A percentile compares a stretch with the other conserved stretches of the same genome.
phyloP scores from a whole-genome alignment of 1,140 invertebrate genomes.

The Aphidius ervi region DNA sequence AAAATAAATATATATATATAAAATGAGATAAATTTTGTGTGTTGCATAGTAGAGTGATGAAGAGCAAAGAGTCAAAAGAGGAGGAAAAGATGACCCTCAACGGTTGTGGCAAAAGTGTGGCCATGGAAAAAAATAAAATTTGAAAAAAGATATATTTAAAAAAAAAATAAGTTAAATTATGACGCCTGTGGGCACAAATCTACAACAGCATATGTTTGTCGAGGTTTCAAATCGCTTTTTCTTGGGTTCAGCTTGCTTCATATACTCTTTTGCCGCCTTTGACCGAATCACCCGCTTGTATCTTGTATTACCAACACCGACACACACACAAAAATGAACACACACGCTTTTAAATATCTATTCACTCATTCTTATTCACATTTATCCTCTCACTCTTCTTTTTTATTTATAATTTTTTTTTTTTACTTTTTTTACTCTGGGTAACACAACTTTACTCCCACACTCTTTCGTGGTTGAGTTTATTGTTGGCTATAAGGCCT shows the following conservation, averaged over 20 bases:
- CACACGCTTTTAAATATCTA: neutral
- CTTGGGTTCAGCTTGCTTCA: neutral
- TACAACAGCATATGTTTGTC: conserved; percentile 22
- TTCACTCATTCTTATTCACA: neutral
- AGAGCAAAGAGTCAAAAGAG: neutral
- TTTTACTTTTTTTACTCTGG: neutral
- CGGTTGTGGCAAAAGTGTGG: conserved; percentile 8
- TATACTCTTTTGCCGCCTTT: conserved; percentile 23
- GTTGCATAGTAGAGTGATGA: neutral
- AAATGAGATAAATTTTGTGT: too few species aligned
- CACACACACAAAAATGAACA: neutral
- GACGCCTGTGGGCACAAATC: conserved; percentile 19
- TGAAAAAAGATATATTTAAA: too few species aligned
- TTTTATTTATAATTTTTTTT: neutral
- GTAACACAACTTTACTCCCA: conserved; percentile 9
- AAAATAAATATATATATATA: too few species aligned
- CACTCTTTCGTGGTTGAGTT: conserved; percentile 33
- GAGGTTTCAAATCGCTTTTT: neutral
- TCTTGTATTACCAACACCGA: conserved; percentile 16
- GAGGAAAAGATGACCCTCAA: neutral
- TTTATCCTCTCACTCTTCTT: neutral
- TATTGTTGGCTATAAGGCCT: conserved; percentile 43
- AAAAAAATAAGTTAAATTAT: conserved; percentile 12
- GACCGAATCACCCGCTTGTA: conserved; percentile 21
- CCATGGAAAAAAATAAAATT: conserved; percentile 9